Base-by-base conservation (phyloP, 2,113 vertebrate species). In the Xiphophorus couchianus region DNA sequence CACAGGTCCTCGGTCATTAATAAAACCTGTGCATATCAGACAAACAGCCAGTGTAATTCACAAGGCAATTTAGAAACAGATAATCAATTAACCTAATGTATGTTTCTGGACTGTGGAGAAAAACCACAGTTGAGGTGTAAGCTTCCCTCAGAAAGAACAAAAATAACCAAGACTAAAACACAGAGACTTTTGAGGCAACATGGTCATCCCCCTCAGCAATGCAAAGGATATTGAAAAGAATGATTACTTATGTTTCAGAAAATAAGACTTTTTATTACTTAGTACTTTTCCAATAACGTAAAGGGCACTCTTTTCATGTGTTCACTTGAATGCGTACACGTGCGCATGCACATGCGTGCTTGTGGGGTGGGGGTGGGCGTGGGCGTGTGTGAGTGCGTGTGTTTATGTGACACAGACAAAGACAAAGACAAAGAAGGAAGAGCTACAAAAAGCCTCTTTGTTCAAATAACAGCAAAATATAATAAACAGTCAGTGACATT, bases 381-480 rank as follows among this genome's bases (percentile, higher is more conserved):
- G 7, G 4, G 17, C 4, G 22, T n/a, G 5, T 27, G 54, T 67
- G 37, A 10, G 5, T 67, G 37, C 7, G 13, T 61, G 3, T 60
- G 17, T 60, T 22, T 58, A 13, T 70, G 39, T 42, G 39, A 28
- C 31, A 11, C 7, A 37, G 14, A 25, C 29, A 69, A 5, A n/a
- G 11, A 22, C 27, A 42, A 17, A 22, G n/a, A 62, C 5, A 39
- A 62, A 29, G 35, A 37, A 13, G 61, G 15, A 68, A 42, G 35
- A 35, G 35, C 28, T 29, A n/a, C 63, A 69, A 66, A 77, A 74
- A 54, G 33, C 17, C 42, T 30, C 7, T 83, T 75, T 85, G 73
- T 80, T 79, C 15, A 48, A 60, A 65, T 31, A n/a, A 62, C 14
- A 66, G 30, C 29, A 28, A 27, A 14, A 17, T 3, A 60, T 42